phyloP scores from a whole-genome alignment of 2,113 vertebrate species.

The Amazona vittata region DNA sequence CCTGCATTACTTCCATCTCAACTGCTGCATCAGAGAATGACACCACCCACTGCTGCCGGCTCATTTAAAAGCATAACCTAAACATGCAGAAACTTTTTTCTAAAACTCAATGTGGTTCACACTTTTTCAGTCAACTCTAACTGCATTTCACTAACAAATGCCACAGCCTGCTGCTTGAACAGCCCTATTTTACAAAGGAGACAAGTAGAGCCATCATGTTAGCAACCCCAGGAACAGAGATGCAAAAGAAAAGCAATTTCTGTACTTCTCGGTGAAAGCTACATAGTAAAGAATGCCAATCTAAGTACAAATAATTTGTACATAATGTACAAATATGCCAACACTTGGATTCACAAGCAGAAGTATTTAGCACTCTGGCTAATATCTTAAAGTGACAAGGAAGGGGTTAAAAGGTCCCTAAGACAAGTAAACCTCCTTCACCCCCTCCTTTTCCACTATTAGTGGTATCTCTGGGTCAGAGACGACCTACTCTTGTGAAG shows the following conservation, averaged over 20 bases:
- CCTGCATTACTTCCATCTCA: not conserved
- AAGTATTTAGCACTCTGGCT: not conserved
- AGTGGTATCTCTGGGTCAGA: not conserved
- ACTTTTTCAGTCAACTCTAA: not conserved
- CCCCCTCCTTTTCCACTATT: not conserved
- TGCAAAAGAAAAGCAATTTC: not conserved
- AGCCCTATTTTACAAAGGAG: not conserved
- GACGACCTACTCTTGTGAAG: not conserved
- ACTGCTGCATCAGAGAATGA: not conserved
- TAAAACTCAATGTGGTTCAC: not conserved
- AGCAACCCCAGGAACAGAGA: not conserved
- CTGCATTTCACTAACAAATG: not conserved
- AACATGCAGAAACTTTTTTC: not conserved
- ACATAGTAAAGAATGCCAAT: not conserved
- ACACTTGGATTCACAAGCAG: not conserved
- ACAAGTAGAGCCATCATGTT: not conserved
- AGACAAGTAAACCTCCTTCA: not conserved
- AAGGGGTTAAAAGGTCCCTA: not conserved
- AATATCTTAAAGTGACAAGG: not conserved
- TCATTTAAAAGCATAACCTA: not conserved
- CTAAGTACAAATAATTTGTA: not conserved
- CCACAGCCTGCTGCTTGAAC: not conserved
- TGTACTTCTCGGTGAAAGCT: not conserved
- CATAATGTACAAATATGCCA: not conserved
- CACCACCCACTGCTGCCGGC: not conserved